Conservation (phyloP, 2,797 vertebrate species). For the Spheniscus humboldti region DNA sequence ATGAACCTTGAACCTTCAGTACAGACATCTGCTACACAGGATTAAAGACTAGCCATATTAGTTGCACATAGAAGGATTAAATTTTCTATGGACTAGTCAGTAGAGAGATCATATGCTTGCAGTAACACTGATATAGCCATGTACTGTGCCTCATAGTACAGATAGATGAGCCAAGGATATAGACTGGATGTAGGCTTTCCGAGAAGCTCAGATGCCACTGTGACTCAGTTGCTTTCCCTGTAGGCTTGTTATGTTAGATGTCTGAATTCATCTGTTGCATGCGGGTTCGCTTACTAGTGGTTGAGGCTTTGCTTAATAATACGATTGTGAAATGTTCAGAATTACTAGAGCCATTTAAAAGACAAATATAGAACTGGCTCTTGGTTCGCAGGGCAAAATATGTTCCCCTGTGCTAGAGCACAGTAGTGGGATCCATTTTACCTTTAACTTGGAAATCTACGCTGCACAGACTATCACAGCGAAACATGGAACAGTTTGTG, state of each 20-base stretch:
- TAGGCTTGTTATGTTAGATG: background rate
- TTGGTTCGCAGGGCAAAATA: background rate
- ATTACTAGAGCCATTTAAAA: background rate
- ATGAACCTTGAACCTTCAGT: background rate
- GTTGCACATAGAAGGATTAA: background rate
- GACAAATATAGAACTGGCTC: background rate
- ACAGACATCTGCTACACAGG: background rate
- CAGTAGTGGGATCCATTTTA: background rate
- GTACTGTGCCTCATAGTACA: background rate
- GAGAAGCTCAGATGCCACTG: background rate
- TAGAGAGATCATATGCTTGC: background rate
- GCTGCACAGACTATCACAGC: background rate
- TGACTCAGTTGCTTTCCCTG: constrained; percentile 24
- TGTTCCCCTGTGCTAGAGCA: background rate
- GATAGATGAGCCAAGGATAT: background rate
- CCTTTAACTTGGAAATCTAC: background rate
- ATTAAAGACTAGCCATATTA: background rate
- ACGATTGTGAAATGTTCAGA: background rate
- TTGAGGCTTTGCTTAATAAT: constrained; percentile 1
- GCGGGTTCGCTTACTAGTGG: background rate
- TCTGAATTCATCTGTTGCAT: background rate
- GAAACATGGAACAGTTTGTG: background rate
- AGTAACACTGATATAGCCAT: background rate
- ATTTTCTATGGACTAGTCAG: background rate
- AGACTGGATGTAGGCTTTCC: background rate